A percentile compares a stretch with the other conserved stretches of the same genome.
These are phyloP conservation scores for Ammodytes marinus DNA, from an alignment of 2,113 vertebrate species.

Conservation along the genomic window DNA sequence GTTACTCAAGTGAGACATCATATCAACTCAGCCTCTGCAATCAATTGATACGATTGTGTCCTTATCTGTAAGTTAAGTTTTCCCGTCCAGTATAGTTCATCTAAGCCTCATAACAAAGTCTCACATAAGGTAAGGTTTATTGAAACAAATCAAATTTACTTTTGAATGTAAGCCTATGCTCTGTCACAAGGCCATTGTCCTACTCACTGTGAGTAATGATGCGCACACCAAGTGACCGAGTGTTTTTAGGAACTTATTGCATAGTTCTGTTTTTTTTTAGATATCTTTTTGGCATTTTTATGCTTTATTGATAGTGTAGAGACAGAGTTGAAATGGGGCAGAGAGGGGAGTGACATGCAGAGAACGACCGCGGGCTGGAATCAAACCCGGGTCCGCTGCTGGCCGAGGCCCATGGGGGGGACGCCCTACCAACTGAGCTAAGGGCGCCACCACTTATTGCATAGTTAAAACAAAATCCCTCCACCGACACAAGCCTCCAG, in stretches of 20 bases:
- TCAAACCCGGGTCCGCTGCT: too few species aligned
- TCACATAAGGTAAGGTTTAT: slow-evolving; percentile 1
- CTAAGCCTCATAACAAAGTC: not conserved
- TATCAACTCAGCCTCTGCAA: slow-evolving; percentile 19
- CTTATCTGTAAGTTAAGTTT: not conserved
- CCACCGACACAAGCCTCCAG: not conserved
- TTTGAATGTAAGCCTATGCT: slow-evolving; percentile 6
- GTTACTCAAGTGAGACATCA: slow-evolving; percentile 14
- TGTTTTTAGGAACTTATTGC: not conserved
- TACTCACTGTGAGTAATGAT: not conserved
- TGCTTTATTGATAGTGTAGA: too few species aligned
- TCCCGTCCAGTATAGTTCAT: not conserved
- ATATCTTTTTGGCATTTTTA: too few species aligned
- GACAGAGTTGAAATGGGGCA: too few species aligned
- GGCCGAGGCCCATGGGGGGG: too few species aligned
- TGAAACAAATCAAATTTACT: not conserved
- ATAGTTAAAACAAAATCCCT: slow-evolving; percentile 38
- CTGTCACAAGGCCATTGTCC: not conserved
- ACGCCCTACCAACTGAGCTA: too few species aligned
- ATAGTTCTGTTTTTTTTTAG: slow-evolving; percentile 4
- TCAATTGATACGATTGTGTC: slow-evolving; percentile 18
- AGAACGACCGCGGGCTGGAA: too few species aligned
- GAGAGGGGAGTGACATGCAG: too few species aligned
- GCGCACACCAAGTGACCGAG: not conserved
- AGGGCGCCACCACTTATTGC: not conserved